Conservation (phyloP, 2,113 vertebrate genomes). For the Colinus virginianus region DNA sequence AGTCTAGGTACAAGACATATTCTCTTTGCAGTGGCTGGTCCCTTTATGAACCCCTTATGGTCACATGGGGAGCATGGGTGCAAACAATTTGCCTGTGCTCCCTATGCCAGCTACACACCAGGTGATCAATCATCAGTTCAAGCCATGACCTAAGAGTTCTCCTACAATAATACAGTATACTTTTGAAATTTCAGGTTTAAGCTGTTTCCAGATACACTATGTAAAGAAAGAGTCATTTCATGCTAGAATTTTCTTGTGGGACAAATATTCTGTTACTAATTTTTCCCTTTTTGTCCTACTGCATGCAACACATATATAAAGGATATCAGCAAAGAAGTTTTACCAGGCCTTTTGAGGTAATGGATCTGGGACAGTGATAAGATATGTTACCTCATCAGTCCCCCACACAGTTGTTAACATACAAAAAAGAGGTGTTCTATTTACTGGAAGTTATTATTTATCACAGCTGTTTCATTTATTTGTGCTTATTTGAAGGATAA, state of each 20-base stretch:
- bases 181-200: neutral
- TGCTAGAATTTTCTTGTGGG: neutral
- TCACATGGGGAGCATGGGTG: no score
- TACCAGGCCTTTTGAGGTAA: neutral
- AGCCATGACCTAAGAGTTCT: no score
- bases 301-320: neutral
- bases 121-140: no score
- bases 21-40: no score
- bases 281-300: neutral
- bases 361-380: neutral
- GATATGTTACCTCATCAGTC: neutral
- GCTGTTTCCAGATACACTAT: neutral
- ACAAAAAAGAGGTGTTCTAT: constrained; percentile 20
- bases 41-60: no score
- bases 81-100: no score
- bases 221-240: neutral
- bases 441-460: neutral
- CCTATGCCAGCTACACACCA: no score
- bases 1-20: no score
- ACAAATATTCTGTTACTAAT: neutral
- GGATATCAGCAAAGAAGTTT: neutral
- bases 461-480: neutral
- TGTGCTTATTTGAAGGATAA: neutral
- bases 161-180: neutral
- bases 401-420: neutral